Evolutionary conservation across 2,797 vertebrate species (phyloP), one percentile per base, ranked within the genome.

Genomic region (Taeniopygia guttata): DNA sequence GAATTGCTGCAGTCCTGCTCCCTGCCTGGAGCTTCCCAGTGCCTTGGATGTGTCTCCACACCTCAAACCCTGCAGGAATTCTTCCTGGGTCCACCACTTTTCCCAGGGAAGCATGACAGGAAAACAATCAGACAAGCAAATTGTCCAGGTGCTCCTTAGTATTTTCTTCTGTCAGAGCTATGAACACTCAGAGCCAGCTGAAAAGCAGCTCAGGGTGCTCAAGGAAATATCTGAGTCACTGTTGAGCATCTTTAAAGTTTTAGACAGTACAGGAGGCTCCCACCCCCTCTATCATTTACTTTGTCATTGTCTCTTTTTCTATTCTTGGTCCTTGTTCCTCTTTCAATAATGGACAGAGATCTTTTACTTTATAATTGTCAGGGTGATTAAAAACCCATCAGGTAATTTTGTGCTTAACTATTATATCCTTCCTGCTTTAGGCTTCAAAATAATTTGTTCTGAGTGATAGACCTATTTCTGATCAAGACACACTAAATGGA

Each of bases 361-460:
- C 30, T 77, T 89, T 84, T 91, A 60, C 80, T 82, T 89, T 62
- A 43, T 80, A 96, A 94, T 62, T 94, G 87, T 85, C 4, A 67
- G 1, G 62, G 76, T 69, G 76, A 94, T 94, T 94, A 95, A 96
- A 93, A 84, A 86, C 40, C 58, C 90, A 95, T 91, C 69, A 90
- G 82, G 83, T 87, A 93, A 89, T 91, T 94, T 84, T 88, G 46
- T 51, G 30, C 80, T 84, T 90, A 88, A 90, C 86, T 90, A 81
- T 90, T 78, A 86, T 34, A 86, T 42, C 40, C 62, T 80, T 84
- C 43, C 79, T 86, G 79, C 85, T 94, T 88, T 78, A 94, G 73
- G 73, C 62, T 94, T 94, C 90, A 91, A 76, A 93, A 96, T 84
- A 86, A 91, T 95, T 96, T 86, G 51, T 72, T 95, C 93, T 84